Evolutionary conservation across 2,888 invertebrate species (phyloP), one percentile per base, ranked within the genome.

Genomic region (Pycnomerus fuliginosus): DNA sequence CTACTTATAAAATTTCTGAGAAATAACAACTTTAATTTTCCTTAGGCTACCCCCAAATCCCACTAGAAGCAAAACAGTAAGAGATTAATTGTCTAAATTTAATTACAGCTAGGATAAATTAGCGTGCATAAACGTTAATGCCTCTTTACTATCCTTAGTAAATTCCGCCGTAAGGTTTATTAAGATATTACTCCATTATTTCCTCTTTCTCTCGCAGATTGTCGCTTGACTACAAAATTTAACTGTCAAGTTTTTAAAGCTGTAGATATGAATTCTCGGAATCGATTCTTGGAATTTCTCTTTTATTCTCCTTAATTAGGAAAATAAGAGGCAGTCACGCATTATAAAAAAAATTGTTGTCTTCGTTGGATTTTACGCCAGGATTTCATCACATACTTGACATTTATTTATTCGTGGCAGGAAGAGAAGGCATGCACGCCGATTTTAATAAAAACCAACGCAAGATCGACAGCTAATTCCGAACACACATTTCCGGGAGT

Each of bases 311-410:
- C 22, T 10, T 39, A 32, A 39, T 32, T 39, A 39, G 32, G 32
- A 39, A 24, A 39, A 39, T 32, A 31, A 31, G 25, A 16, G 3
- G 12, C 14, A 39, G 31, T 31, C 39, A 39, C 39, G 39, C 30
- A 24, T 20, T 24, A 16, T 12, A n/a, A n/a, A n/a, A n/a, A n/a
- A n/a, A n/a, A n/a, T n/a, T n/a, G n/a, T n/a, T n/a, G n/a, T n/a
- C n/a, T n/a, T n/a, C n/a, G n/a, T n/a, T n/a, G n/a, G n/a, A n/a
- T n/a, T n/a, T n/a, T n/a, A n/a, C n/a, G n/a, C n/a, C n/a, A n/a
- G n/a, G n/a, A n/a, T n/a, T n/a, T n/a, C n/a, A n/a, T n/a, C n/a
- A n/a, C n/a, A n/a, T n/a, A n/a, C n/a, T n/a, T n/a, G n/a, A n/a
- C n/a, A n/a, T n/a, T n/a, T n/a, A n/a, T n/a, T n/a, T n/a, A n/a